Conservation (phyloP, 2,888 invertebrate genomes). For the Cryptus viduatorius region DNA sequence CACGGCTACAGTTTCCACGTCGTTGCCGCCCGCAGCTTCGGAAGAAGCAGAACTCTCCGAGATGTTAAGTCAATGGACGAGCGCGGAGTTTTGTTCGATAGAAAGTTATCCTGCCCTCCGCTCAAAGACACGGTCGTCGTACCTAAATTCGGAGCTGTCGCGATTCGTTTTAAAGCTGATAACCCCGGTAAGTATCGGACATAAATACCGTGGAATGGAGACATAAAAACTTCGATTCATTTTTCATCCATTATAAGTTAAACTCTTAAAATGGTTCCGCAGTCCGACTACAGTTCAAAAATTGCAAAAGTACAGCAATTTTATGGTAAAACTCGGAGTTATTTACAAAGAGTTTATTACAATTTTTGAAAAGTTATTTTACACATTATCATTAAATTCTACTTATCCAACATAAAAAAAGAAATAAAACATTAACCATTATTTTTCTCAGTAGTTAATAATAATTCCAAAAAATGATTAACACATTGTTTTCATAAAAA, state of each 20-base stretch:
- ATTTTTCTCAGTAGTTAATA: not conserved
- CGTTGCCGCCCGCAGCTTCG: conserved; percentile 87
- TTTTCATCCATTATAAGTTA: too few relatives aligned
- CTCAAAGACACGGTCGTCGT: conserved; percentile 91
- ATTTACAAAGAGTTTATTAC: too few relatives aligned
- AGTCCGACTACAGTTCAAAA: too few relatives aligned
- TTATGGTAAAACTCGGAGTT: too few relatives aligned
- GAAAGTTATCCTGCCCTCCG: conserved; percentile 88
- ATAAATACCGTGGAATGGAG: not conserved
- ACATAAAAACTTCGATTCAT: too few relatives aligned
- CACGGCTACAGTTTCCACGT: conserved; percentile 92
- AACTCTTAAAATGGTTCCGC: not conserved
- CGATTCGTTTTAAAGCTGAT: conserved; percentile 90
- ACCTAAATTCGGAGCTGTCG: conserved; percentile 90
- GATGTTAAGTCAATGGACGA: conserved; percentile 87
- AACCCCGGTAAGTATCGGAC: conserved; percentile 88
- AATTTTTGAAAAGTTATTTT: too few relatives aligned
- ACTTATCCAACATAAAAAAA: too few relatives aligned
- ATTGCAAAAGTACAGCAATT: too few relatives aligned
- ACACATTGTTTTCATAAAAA: too few relatives aligned
- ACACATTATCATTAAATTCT: too few relatives aligned
- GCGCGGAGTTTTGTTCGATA: conserved; percentile 86
- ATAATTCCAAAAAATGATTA: not conserved
- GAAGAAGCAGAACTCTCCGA: conserved; percentile 86
- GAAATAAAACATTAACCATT: too few relatives aligned